A percentile compares a stretch with the other conserved stretches of the same genome.
Evolutionary conservation across 2,888 invertebrate genomes (phyloP).

Genomic region (Apamea sordens): DNA sequence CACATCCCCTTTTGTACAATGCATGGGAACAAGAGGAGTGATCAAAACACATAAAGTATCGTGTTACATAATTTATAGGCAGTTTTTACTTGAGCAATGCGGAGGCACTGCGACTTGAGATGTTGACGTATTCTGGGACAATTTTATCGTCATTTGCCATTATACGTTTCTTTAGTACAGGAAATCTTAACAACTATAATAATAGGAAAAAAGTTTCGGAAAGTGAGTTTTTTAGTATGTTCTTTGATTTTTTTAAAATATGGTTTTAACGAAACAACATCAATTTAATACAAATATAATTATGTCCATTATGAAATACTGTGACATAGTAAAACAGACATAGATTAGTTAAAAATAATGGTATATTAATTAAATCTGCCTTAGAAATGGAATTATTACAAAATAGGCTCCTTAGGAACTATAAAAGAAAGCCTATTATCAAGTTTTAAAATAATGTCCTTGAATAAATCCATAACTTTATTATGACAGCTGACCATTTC

Average conservation of each 20-base stretch:
- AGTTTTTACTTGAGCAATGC: slow-evolving; percentile 71
- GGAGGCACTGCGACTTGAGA: slow-evolving; percentile 40
- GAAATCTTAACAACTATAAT: slow-evolving; percentile 45
- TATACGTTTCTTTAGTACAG: slow-evolving; percentile 47
- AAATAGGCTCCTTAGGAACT: neutral
- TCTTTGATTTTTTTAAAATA: neutral
- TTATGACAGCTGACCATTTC: slow-evolving; percentile 40
- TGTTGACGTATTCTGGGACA: slow-evolving; percentile 47
- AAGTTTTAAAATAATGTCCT: neutral
- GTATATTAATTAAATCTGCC: neutral
- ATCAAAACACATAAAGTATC: slow-evolving; percentile 84
- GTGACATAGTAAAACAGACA: neutral
- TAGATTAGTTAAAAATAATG: neutral
- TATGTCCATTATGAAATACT: neutral
- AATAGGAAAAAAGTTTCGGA: slow-evolving; percentile 30
- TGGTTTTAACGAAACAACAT: too few relatives aligned
- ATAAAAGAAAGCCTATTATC: neutral
- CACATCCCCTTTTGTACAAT: slow-evolving; percentile 82
- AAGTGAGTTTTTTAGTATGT: neutral
- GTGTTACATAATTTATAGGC: slow-evolving; percentile 76
- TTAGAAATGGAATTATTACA: neutral
- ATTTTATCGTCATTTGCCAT: slow-evolving; percentile 65
- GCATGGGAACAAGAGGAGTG: slow-evolving; percentile 87
- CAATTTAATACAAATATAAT: neutral
- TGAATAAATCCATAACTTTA: slow-evolving; percentile 25